Base-by-base conservation (phyloP, 1,140 invertebrate species). In the Drosophila setifemur region DNA sequence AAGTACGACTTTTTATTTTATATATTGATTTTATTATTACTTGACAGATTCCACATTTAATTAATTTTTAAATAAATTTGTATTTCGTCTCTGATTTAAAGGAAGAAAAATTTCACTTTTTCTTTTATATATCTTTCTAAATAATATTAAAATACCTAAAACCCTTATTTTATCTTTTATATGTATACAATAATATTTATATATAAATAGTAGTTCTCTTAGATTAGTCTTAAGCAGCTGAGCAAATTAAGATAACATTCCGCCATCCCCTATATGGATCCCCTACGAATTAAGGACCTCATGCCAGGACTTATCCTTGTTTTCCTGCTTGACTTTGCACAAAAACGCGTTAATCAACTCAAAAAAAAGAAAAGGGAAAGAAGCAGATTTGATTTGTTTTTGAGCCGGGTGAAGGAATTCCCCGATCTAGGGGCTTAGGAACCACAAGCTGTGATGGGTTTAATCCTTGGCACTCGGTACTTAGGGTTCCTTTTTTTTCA, bases 361-460 rank as follows among this genome's bases (percentile, higher is more conserved):
- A 31, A 31, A 31, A 28, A 21, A 60, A 57, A 14, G 8, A 19
- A 37, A 53, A 45, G 47, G n/a, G n/a, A n/a, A n/a, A n/a, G n/a
- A n/a, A n/a, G n/a, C n/a, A n/a, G n/a, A n/a, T n/a, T 35, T 57
- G 31, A 58, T 57, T 58, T 58, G 31, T 37, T 39, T 58, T 39
- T 14, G n/a, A 37, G 11, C 8, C 16, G 43, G 12, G n/a, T n/a
- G 14, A 43, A 21, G 9, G 21, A 14, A 43, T n/a, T 26, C 12
- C 9, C 8, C 7, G 4, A 11, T 12, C 31, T 7, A 6, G 11
- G 4, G 37, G 35, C 25, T 61, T 25, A 42, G 18, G 2, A 48
- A 29, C 57, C 60, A 31, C 57, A 64, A 48, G 57, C 55, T 47
- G 31, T 29, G 21, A 63, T 21, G 31, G 29, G 25, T 28, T 37